Evolutionary conservation across 2,797 vertebrate species (phyloP), one percentile per base, ranked within the genome.

Genomic region (Tenualosa ilisha): DNA sequence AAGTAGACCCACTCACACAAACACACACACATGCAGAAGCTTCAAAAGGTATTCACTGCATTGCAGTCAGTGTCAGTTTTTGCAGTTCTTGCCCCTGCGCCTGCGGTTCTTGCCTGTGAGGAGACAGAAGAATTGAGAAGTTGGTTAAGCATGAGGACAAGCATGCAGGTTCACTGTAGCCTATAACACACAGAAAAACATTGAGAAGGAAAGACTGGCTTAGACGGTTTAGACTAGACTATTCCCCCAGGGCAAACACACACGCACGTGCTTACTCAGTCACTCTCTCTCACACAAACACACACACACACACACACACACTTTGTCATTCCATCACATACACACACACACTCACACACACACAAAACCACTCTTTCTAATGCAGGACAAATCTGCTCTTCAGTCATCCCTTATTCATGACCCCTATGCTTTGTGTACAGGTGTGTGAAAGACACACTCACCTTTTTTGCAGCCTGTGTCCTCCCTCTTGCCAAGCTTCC

Each of bases 361-460:
- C 22, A 61, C 6, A 7, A 22, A 22, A 6, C 17, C 4, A 5
- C 17, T 17, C 54, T 20, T 31, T 31, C 31, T 31, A 1, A 31
- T 31, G 31, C 31, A 31, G 31, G 31, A 31, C 31, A 31, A 31
- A 31, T 31, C 31, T 31, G 31, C 0, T 31, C 31, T 1, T 31
- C 31, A 31, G 31, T 31, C 31, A 54, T 54, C 53, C 9, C 53
- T 49, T 49, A 49, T 8, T 49, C 46, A 49, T 49, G 53, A 13
- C 15, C 17, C 53, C 53, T 56, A 56, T 56, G 17, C 7, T 72
- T 31, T 68, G 63, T 31, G 63, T 63, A n/a, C 6, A n/a, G 1
- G 63, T 31, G 63, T 68, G 63, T 68, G 63, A 8, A 65, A 12
- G 54, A 72, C 26, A 81, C 49, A 8, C 81, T 56, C 31, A 85